Evolutionary conservation across 2,797 vertebrate genomes (phyloP), one percentile per base, ranked within the genome.

Genomic region (Sitta carolinensis): DNA sequence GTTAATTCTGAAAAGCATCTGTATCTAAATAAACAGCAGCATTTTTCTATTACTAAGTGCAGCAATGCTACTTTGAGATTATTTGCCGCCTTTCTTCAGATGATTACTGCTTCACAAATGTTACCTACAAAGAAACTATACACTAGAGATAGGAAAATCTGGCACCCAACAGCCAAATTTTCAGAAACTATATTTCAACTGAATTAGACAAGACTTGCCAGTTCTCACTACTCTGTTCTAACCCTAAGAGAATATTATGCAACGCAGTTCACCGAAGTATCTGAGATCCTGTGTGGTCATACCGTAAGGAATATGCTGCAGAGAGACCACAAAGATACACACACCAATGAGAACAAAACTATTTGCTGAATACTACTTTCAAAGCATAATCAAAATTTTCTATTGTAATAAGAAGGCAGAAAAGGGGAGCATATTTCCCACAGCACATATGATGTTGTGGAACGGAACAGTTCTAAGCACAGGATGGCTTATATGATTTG

Each of bases 1-100:
- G 25, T 32, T 58, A 40, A 57, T 61, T 52, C 61, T 63, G 42
- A 22, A 55, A 93, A 57, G 5, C 2, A 2, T 15, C 29, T 54
- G 20, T n/a, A 51, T 16, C 13, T 32, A 77, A 85, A 52, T 13
- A 26, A 88, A 43, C 7, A 76, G 30, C 17, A 90, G 22, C n/a
- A 26, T 62, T 62, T 66, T 79, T 52, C 29, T 61, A 23, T 30
- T 55, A 50, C 8, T 10, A 68, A 72, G 43, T 8, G 17, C 8
- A 75, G 61, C 50, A 62, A 50, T 18, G 15, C 11, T 22, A 36
- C 20, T 38, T 62, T 15, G 6, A 0, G 0, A 61, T 61, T 34
- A 36, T 0, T 2, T 34, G 15, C 6, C 4, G 5, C 10, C 66
- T 64, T 77, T 72, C 13, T 72, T 51, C 36, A 62, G 30, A 25